These are phyloP conservation scores for Proctacanthus coquilletti DNA, from an alignment of 1,140 invertebrate genomes.

Conservation along the genomic window DNA sequence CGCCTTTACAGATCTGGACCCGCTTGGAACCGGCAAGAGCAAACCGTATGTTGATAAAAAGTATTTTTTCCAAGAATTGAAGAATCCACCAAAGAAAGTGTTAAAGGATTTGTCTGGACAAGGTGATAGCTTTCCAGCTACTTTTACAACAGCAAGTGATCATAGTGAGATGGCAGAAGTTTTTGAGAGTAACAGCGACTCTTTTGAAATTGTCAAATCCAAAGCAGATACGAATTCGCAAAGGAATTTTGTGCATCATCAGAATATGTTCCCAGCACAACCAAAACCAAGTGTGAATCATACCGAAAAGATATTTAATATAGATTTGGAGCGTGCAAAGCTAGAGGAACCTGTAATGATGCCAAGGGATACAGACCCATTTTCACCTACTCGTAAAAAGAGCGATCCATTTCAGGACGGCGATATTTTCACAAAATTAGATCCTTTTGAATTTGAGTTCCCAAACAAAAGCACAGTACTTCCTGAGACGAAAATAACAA, in stretches of 20 bases:
- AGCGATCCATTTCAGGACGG: conserved; percentile 51
- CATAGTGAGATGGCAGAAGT: background rate
- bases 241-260: too few relatives aligned
- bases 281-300: too few relatives aligned
- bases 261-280: too few relatives aligned
- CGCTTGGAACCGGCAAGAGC: conserved; percentile 72
- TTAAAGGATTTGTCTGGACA: conserved; percentile 54
- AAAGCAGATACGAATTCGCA: too few relatives aligned
- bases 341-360: conserved; percentile 24
- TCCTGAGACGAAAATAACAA: conserved; percentile 5
- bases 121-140: conserved; percentile 4
- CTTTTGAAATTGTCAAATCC: too few relatives aligned
- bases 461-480: conserved; percentile 7
- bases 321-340: too few relatives aligned
- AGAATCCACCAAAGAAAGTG: conserved; percentile 81
- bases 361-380: conserved; percentile 28
- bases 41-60: conserved; percentile 88
- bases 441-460: conserved; percentile 46
- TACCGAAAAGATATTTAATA: too few relatives aligned
- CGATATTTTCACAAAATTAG: conserved; percentile 35
- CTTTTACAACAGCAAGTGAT: background rate
- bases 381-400: conserved; percentile 28
- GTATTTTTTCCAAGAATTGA: conserved; percentile 86
- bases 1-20: conserved; percentile 84
- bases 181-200: conserved; percentile 1